phyloP scores from a whole-genome alignment of 1,140 invertebrate genomes.

The Steinernema khuongi region DNA sequence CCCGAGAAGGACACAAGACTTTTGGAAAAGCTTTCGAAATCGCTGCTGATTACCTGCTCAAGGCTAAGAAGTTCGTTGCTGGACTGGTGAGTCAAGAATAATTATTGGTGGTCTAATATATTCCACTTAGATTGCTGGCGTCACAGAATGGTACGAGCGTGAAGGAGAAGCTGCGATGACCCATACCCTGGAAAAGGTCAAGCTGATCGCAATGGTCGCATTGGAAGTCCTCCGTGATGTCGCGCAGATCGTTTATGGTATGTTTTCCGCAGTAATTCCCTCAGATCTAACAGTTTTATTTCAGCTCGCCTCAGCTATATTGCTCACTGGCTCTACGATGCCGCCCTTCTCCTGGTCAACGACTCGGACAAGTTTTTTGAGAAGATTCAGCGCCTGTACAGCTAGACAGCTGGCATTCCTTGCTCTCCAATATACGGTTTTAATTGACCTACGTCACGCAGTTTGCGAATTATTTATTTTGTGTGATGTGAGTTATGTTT shows the following conservation, averaged over 20 bases:
- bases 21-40: not conserved
- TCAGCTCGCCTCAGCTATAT: not conserved
- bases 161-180: too few species aligned
- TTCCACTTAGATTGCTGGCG: too few species aligned
- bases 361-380: not conserved
- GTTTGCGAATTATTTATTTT: not conserved
- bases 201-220: not conserved
- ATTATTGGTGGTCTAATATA: too few species aligned
- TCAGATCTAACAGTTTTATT: not conserved
- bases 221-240: not conserved
- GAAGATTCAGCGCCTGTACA: not conserved
- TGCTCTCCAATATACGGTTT: not conserved
- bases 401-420: not conserved
- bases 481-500: not conserved
- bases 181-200: too few species aligned
- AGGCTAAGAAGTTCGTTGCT: too few species aligned
- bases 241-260: not conserved
- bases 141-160: too few species aligned
- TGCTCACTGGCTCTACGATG: not conserved
- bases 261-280: not conserved
- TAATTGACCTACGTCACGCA: not conserved
- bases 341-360: not conserved
- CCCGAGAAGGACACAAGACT: not conserved
- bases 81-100: too few species aligned
- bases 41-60: too few species aligned